These are phyloP conservation scores for Cephalopholis sonnerati DNA, from an alignment of 2,113 vertebrate genomes.

Conservation along the genomic window DNA sequence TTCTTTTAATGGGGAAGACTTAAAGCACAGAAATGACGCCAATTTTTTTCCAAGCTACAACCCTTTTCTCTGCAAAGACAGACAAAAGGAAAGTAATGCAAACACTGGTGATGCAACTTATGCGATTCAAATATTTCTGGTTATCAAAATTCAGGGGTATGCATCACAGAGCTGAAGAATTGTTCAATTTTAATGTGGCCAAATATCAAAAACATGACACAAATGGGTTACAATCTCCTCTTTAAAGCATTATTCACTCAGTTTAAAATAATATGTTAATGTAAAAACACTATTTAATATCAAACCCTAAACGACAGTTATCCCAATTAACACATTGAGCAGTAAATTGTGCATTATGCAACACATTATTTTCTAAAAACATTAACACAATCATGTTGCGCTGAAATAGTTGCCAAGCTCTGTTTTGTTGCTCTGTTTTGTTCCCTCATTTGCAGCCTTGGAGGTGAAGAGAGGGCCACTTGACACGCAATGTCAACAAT, in stretches of 20 bases:
- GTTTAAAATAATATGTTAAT: neutral
- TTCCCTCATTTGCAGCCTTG: neutral
- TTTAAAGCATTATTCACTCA: neutral
- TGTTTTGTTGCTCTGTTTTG: too few species aligned
- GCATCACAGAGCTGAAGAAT: neutral
- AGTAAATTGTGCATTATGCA: neutral
- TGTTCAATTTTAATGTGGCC: neutral
- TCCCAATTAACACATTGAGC: neutral
- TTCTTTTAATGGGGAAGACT: slow-evolving; percentile 46
- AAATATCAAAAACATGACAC: neutral
- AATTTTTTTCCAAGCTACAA: neutral
- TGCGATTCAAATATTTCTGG: slow-evolving; percentile 8
- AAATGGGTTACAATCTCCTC: neutral
- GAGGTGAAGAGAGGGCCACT: slow-evolving; percentile 14
- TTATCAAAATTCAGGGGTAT: neutral
- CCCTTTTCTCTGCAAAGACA: slow-evolving; percentile 1
- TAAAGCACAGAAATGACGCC: slow-evolving; percentile 17
- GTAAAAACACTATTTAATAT: neutral
- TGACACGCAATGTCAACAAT: slow-evolving; percentile 35
- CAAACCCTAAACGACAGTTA: neutral
- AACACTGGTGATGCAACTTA: neutral
- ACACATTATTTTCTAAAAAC: neutral
- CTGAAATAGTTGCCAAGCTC: neutral
- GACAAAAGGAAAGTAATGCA: slow-evolving; percentile 1
- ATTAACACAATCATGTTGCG: neutral